A percentile compares a stretch with the other conserved stretches of the same genome.
These are phyloP conservation scores for Alethe castanea DNA, from an alignment of 2,113 vertebrate genomes.

Conservation along the genomic window DNA sequence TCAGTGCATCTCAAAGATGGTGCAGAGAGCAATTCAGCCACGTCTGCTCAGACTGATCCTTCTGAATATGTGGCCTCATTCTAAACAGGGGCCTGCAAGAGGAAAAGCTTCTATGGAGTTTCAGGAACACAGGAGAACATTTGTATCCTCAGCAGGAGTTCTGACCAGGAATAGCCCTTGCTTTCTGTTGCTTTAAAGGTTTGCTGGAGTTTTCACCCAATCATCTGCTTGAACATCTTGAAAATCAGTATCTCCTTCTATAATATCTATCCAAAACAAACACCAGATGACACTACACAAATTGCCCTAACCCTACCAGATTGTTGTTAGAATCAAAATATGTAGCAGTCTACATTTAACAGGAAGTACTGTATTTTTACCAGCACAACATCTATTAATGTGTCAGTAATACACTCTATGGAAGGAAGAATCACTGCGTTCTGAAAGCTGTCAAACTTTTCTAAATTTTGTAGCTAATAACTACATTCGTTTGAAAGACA, in stretches of 20 bases:
- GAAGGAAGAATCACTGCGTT: constrained; percentile 5
- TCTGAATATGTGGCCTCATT: neutral
- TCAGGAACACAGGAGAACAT: constrained; percentile 35
- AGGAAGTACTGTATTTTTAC: constrained; percentile 72
- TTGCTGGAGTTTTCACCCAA: constrained; percentile 70
- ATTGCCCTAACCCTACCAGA: constrained; percentile 76
- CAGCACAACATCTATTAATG: constrained; percentile 61
- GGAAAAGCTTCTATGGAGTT: constrained; percentile 1
- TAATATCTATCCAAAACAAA: constrained; percentile 75
- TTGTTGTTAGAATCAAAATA: constrained; percentile 79
- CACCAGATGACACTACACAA: constrained; percentile 77
- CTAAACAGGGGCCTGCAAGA: neutral
- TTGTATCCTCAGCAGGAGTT: constrained; percentile 56
- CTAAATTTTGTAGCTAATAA: constrained; percentile 46
- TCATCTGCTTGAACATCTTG: constrained; percentile 80
- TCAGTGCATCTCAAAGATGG: neutral
- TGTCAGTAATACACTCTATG: constrained; percentile 54
- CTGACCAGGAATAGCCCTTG: constrained; percentile 62
- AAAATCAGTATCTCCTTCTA: constrained; percentile 74
- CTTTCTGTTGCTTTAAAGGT: constrained; percentile 72
- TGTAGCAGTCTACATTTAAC: constrained; percentile 71
- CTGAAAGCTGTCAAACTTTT: constrained; percentile 51
- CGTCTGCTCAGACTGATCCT: neutral
- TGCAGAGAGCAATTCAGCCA: neutral
- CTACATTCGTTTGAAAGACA: constrained; percentile 34